A percentile compares a stretch with the other conserved stretches of the same genome.
Evolutionary conservation across 1,140 invertebrate genomes (phyloP).

Genomic region (Cydia fagiglandana): DNA sequence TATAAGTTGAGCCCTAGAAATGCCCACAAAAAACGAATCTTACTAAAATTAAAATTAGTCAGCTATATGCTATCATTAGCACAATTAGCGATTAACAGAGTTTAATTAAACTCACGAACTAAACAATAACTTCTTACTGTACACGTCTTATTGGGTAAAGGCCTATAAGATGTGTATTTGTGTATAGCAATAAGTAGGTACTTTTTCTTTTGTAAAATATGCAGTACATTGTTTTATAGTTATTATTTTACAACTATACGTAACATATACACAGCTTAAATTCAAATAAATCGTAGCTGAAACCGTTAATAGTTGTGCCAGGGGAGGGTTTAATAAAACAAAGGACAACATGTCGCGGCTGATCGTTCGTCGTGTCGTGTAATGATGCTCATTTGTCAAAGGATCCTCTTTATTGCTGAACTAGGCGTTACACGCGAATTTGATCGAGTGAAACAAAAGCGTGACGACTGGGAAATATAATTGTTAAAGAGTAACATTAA

Average conservation of each 20-base stretch:
- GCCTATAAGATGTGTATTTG: no score
- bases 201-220: no score
- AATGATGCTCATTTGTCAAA: constrained; percentile 75
- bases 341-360: constrained; percentile 57
- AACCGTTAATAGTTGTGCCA: constrained; percentile 16
- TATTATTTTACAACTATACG: no score
- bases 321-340: constrained; percentile 66
- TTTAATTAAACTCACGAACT: background rate
- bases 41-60: no score
- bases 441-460: background rate
- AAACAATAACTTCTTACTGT: background rate
- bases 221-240: no score
- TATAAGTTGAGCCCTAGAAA: no score
- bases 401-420: constrained; percentile 28
- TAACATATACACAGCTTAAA: background rate
- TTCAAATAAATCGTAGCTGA: background rate
- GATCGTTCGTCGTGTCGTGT: constrained; percentile 68
- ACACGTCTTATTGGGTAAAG: no score
- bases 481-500: no score
- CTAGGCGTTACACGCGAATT: background rate
- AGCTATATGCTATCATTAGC: no score
- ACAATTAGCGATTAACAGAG: constrained; percentile 2
- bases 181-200: no score
- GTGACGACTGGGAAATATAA: no score
- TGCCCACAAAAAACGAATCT: no score